Conservation (phyloP, 37 sponge, comb jelly and placozoan species). For the Beroe forskalii region DNA sequence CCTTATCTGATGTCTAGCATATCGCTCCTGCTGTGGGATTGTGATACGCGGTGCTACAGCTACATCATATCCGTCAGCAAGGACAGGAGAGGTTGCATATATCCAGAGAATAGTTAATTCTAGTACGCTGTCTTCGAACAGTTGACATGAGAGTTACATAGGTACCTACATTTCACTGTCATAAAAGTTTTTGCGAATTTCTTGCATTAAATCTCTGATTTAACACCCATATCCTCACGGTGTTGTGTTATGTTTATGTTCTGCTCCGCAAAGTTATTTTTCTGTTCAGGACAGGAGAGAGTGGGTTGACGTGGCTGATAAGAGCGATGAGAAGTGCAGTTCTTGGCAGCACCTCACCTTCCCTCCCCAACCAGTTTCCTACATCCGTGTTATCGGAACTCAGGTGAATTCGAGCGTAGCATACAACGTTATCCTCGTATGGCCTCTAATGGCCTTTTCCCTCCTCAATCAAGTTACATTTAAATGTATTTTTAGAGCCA, state of each 20-base stretch:
- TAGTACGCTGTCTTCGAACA: too few species aligned
- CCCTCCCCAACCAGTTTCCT: slow-evolving; percentile 74
- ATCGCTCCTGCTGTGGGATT: slow-evolving; percentile 89
- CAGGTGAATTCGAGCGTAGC: slow-evolving; percentile 35
- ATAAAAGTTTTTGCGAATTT: too few species aligned
- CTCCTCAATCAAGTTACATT: too few species aligned
- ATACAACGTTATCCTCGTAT: too few species aligned
- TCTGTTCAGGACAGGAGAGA: slow-evolving; percentile 27
- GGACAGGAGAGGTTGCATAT: too few species aligned
- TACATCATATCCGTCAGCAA: slow-evolving; percentile 57
- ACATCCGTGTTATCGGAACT: slow-evolving; percentile 90
- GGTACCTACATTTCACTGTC: background rate
- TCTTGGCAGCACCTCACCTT: slow-evolving; percentile 87
- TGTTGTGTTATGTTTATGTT: too few species aligned
- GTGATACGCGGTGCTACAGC: slow-evolving; percentile 82
- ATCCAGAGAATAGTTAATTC: too few species aligned
- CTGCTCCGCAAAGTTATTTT: background rate
- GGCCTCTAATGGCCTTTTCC: too few species aligned
- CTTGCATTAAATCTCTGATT: too few species aligned
- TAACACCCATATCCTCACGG: too few species aligned
- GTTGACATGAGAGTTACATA: too few species aligned
- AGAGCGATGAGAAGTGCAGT: slow-evolving; percentile 62
- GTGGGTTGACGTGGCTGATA: slow-evolving; percentile 50
- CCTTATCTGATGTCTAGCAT: slow-evolving; percentile 87
- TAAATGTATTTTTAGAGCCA: too few species aligned